phyloP scores from a whole-genome alignment of 2,888 invertebrate genomes.

The Sesia apiformis region DNA sequence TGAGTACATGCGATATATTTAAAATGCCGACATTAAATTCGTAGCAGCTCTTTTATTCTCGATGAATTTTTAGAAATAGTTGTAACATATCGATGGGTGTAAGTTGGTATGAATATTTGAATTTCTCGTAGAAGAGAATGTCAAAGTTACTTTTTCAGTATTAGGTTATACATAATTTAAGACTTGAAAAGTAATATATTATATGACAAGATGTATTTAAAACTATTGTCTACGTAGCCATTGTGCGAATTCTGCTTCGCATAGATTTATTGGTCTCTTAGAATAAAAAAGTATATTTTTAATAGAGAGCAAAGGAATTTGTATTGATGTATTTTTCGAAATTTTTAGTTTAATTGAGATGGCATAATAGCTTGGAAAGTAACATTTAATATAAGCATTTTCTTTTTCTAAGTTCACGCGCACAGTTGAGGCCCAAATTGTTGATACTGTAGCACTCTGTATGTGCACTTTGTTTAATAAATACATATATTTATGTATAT shows the following conservation, averaged over 20 bases:
- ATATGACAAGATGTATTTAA: slow-evolving; percentile 30
- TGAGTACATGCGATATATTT: slow-evolving; percentile 10
- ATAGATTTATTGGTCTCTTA: slow-evolving; percentile 20
- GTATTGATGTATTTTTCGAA: slow-evolving; percentile 49
- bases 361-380: slow-evolving; percentile 24
- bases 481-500: slow-evolving; percentile 41
- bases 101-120: slow-evolving; percentile 46
- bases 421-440: slow-evolving; percentile 20
- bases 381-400: slow-evolving; percentile 26
- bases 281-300: slow-evolving; percentile 30
- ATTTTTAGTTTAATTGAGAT: slow-evolving; percentile 33
- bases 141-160: slow-evolving; percentile 63
- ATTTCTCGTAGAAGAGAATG: slow-evolving; percentile 16
- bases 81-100: slow-evolving; percentile 48
- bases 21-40: background rate
- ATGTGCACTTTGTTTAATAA: slow-evolving; percentile 12
- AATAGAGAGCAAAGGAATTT: slow-evolving; percentile 29
- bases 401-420: slow-evolving; percentile 18
- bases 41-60: background rate
- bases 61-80: slow-evolving; percentile 5
- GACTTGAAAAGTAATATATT: slow-evolving; percentile 53
- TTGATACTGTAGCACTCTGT: slow-evolving; percentile 16
- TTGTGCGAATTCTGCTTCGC: slow-evolving; percentile 3
- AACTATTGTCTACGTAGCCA: slow-evolving; percentile 11
- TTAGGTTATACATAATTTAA: slow-evolving; percentile 57